Conservation (phyloP, 2,113 vertebrate genomes). For the Psittacula cyanocephala region DNA sequence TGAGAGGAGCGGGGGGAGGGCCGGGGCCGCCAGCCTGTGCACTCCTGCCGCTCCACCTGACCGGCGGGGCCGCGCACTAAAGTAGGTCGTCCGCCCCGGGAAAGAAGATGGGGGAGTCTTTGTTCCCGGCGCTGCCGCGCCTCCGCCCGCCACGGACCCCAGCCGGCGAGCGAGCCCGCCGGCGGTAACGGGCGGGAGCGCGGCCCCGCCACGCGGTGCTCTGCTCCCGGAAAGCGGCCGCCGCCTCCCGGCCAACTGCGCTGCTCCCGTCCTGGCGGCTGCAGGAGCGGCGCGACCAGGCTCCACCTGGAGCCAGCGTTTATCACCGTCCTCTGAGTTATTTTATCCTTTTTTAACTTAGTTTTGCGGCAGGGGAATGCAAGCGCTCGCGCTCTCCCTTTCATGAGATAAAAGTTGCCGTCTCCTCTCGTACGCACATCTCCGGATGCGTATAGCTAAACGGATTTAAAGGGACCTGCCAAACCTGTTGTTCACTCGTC, state of each 20-base stretch:
- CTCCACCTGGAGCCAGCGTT: neutral
- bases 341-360: neutral
- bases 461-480: conserved; percentile 22
- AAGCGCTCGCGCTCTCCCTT: neutral
- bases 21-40: neutral
- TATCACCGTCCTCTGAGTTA: neutral
- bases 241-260: neutral
- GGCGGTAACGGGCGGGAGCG: neutral
- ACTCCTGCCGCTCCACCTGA: neutral
- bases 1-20: neutral
- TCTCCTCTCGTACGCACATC: fast-evolving
- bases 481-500: neutral
- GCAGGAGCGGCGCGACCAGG: neutral
- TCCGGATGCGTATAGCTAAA: neutral
- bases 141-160: neutral
- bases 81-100: conserved; percentile 31
- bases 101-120: neutral
- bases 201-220: neutral
- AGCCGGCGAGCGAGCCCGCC: neutral
- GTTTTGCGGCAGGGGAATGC: neutral
- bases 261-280: neutral
- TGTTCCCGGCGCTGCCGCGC: conserved; percentile 10
- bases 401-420: neutral
- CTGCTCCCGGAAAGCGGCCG: neutral
- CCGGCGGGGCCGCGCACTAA: neutral